Evolutionary conservation across 2,797 vertebrate genomes (phyloP), one percentile per base, ranked within the genome.

Genomic region (Channa striata): DNA sequence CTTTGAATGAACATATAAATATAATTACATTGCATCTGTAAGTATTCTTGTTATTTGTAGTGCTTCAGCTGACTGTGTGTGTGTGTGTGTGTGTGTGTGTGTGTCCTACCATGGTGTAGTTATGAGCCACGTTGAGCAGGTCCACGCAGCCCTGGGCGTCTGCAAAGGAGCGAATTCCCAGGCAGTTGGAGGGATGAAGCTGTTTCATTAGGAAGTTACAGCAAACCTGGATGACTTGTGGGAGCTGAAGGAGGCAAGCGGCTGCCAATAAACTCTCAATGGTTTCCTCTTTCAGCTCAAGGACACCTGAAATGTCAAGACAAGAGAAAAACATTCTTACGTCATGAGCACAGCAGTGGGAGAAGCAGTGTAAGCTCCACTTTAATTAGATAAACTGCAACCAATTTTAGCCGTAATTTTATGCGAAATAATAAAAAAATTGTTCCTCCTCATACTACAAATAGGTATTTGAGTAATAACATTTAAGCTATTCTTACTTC

Each of bases 121-220:
- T 96, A 83, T 99, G 97, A 30, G 98, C 97, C 88, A 97, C 96
- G 12, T 94, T 97, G 52, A 98, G 93, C 69, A 99, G 95, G 77
- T 98, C 96, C 11, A 93, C 63, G 81, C 98, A 99, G 61, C 97
- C 98, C 85, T 99, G 98, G 63, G 97, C 96, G 0, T 99, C 98
- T 47, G 96, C 98, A 17, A 99, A 99, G 2, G 97, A 98, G 52
- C 96, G 95, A 72, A 99, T 99, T n/a, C 98, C 97, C 87, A 99
- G 92, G 87, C 98, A 99, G 86, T 99, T 99, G 80, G 98, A 99
- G 5, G 97, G 97, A 80, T 99, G 97, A 11, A 99, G 97, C 81
- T 98, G 97, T 87, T 98, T 99, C 95, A 98, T 98, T 58, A 99
- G 96, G 91, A 98, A 99, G 90, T 93, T 97, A 85, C 97, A 98